phyloP scores from a whole-genome alignment of 2,888 invertebrate genomes.

The Macaria notata region DNA sequence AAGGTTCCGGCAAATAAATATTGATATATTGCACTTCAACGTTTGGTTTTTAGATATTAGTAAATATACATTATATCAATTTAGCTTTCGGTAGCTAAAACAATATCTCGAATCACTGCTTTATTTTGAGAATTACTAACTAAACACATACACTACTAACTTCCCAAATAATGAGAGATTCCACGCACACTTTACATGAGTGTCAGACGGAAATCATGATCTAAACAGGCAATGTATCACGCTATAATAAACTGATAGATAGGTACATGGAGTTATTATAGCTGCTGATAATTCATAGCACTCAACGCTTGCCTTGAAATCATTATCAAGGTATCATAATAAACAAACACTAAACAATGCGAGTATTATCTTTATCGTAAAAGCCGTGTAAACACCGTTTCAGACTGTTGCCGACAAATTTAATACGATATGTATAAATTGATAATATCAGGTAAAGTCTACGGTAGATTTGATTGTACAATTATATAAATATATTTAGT shows the following conservation, averaged over 20 bases:
- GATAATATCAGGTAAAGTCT: no score
- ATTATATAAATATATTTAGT: no score
- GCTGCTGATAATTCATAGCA: slow-evolving; percentile 13
- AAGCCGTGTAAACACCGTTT: slow-evolving; percentile 6
- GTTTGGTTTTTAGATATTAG: not conserved
- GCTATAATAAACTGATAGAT: slow-evolving; percentile 10
- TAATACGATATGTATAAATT: not conserved
- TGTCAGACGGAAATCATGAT: not conserved
- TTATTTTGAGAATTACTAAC: no score
- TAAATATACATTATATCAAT: no score
- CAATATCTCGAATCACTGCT: no score
- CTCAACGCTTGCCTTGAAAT: slow-evolving; percentile 33
- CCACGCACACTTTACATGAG: not conserved
- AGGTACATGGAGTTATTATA: slow-evolving; percentile 7
- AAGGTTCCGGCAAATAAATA: not conserved
- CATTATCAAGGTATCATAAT: slow-evolving; percentile 19
- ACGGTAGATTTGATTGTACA: no score
- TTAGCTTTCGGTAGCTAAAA: no score
- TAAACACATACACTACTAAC: no score
- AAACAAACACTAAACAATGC: slow-evolving; percentile 20
- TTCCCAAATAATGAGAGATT: not conserved
- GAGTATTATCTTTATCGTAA: slow-evolving; percentile 3
- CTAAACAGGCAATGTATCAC: slow-evolving; percentile 5
- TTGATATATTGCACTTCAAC: not conserved
- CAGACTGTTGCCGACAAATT: slow-evolving; percentile 4